These are phyloP conservation scores for Eublepharis macularius DNA, from an alignment of 2,113 vertebrate species.

Conservation along the genomic window DNA sequence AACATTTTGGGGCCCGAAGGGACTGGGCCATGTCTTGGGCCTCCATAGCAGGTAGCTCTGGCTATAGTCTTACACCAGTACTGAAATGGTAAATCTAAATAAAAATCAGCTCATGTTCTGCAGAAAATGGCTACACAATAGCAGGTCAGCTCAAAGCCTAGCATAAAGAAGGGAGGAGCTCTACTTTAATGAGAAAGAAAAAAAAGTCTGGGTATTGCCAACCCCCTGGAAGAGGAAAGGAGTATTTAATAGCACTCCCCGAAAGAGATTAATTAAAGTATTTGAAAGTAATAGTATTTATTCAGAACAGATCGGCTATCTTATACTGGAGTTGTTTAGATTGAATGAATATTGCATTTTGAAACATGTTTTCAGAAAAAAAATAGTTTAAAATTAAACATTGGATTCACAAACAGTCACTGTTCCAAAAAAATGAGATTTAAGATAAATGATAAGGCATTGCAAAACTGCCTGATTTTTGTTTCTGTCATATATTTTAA, in stretches of 20 bases:
- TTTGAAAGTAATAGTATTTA: too few relatives aligned
- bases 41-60: not conserved
- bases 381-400: not conserved
- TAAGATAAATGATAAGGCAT: not conserved
- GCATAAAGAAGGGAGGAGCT: not conserved
- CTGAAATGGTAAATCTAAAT: rapidly evolving
- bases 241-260: not conserved
- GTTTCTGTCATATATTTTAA: not conserved
- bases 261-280: not conserved
- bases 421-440: not conserved
- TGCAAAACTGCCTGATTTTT: not conserved
- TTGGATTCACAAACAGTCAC: not conserved
- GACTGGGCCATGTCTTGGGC: not conserved
- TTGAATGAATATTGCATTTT: not conserved
- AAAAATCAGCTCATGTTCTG: not conserved
- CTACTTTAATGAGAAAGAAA: not conserved
- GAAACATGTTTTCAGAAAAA: not conserved
- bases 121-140: constrained; percentile 4
- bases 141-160: constrained; percentile 7
- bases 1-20: constrained; percentile 80
- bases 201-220: not conserved
- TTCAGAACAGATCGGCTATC: too few relatives aligned
- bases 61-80: not conserved
- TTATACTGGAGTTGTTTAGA: not conserved
- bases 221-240: not conserved